Percentiles rank a stretch among this genome's conserved stretches.
phyloP scores from a whole-genome alignment of 2,888 invertebrate species.

The Yponomeuta plumbellus region DNA sequence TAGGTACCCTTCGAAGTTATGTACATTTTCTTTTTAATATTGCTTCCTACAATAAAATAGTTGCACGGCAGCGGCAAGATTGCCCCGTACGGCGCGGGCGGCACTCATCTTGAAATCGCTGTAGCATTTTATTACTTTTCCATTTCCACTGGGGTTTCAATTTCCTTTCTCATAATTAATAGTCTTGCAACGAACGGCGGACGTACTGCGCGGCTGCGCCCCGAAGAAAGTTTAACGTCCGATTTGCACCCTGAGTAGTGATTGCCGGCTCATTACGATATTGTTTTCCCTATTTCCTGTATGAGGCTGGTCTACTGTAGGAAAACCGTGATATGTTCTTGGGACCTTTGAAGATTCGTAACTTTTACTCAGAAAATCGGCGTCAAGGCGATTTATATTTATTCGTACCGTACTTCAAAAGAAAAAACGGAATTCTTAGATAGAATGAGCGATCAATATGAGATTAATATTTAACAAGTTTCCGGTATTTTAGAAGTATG shows the following conservation, averaged over 20 bases:
- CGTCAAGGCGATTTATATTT: too few relatives aligned
- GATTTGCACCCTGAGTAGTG: constrained; percentile 59
- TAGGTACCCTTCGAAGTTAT: background rate
- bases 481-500: too few relatives aligned
- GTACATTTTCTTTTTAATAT: constrained; percentile 7
- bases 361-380: too few relatives aligned
- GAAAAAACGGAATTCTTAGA: too few relatives aligned
- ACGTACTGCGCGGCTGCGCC: constrained; percentile 59
- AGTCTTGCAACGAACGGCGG: constrained; percentile 65
- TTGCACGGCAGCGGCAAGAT: constrained; percentile 26
- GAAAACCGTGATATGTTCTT: background rate
- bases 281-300: constrained; percentile 1
- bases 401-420: too few relatives aligned
- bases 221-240: constrained; percentile 59
- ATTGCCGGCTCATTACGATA: background rate
- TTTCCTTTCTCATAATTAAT: constrained; percentile 75
- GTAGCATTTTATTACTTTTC: constrained; percentile 76
- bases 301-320: too few relatives aligned
- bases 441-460: too few relatives aligned
- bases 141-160: constrained; percentile 75
- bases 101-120: constrained; percentile 67
- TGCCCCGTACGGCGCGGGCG: constrained; percentile 32
- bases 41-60: constrained; percentile 15
- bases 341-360: background rate
- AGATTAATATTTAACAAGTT: too few relatives aligned